Evolutionary conservation across 1,140 invertebrate species (phyloP), one percentile per base, ranked within the genome.

Genomic region (Cryptotermes secundus): DNA sequence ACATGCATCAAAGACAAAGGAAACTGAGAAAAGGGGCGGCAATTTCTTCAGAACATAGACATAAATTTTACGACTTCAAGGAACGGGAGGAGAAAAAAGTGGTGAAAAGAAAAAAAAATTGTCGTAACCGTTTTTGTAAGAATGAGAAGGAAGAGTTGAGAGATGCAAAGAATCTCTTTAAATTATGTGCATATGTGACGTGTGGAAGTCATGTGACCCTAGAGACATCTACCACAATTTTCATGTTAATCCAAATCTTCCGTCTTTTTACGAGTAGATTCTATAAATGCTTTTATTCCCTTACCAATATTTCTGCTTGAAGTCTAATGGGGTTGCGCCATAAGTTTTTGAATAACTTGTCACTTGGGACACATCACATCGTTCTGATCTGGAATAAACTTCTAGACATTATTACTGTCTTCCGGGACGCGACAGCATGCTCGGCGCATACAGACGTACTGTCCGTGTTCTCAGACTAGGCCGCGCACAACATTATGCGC

Each of bases 121-220:
- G 59, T 31, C 59, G n/a, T 72, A 72, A 72, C 59, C 59, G 31
- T 72, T 72, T 72, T 72, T 72, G 26, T n/a, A 72, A 31, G 59
- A 72, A 72, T 1, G 6, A 14, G 59, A 72, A n/a, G 31, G 10
- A 10, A n/a, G n/a, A 31, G 14, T 0, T 31, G 59, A 26, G n/a
- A 72, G n/a, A n/a, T n/a, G n/a, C n/a, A n/a, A 3, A 6, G 14
- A 31, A 16, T 31, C 59, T 9, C 6, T 31, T 14, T 72, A n/a
- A 7, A 72, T 72, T 72, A n/a, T 14, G 59, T 31, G 59, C 59
- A n/a, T 72, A 16, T 31, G 59, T 72, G 59, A 16, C 59, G n/a
- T 72, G 7, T 31, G n/a, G 59, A 0, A n/a, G 26, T n/a, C 2
- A n/a, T 31, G 31, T 72, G n/a, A n/a, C 59, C 59, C 59, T 14